phyloP scores from a whole-genome alignment of 2,797 vertebrate genomes.

The Neosilurus hyrtlii region DNA sequence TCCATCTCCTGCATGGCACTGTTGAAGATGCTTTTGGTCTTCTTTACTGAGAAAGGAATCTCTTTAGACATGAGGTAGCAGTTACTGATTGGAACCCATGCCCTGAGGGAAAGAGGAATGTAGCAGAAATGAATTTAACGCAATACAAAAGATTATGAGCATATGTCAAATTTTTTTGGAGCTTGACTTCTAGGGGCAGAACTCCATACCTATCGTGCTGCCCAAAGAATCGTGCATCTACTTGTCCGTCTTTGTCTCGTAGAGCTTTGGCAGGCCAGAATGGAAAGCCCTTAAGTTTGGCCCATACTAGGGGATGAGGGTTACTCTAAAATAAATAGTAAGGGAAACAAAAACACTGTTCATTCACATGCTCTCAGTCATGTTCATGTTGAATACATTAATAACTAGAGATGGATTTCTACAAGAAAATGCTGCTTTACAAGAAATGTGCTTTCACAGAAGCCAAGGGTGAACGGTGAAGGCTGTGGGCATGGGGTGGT shows the following conservation, averaged over 20 bases:
- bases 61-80: conserved; percentile 99
- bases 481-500: too few species aligned
- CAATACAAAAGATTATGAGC: neutral
- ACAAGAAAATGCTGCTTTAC: too few species aligned
- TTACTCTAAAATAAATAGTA: conserved; percentile 84
- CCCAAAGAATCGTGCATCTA: conserved; percentile 97
- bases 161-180: neutral
- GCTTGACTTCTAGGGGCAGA: neutral
- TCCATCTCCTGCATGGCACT: conserved; percentile 99
- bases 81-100: conserved; percentile 98
- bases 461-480: too few species aligned
- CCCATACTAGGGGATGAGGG: conserved; percentile 97
- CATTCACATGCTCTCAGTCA: neutral
- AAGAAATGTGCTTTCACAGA: too few species aligned
- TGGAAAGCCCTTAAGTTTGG: conserved; percentile 98
- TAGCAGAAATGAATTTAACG: neutral
- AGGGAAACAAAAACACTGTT: conserved; percentile 35
- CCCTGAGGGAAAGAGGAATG: conserved; percentile 68
- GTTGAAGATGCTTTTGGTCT: conserved; percentile 99
- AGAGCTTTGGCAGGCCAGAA: conserved; percentile 99
- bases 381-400: neutral
- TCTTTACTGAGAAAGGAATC: conserved; percentile 99
- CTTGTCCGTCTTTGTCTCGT: conserved; percentile 96
- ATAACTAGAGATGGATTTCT: neutral
- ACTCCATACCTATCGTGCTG: conserved; percentile 92